Evolutionary conservation across 2,888 invertebrate genomes (phyloP), one percentile per base, ranked within the genome.

Genomic region (Leucoptera coffeella): DNA sequence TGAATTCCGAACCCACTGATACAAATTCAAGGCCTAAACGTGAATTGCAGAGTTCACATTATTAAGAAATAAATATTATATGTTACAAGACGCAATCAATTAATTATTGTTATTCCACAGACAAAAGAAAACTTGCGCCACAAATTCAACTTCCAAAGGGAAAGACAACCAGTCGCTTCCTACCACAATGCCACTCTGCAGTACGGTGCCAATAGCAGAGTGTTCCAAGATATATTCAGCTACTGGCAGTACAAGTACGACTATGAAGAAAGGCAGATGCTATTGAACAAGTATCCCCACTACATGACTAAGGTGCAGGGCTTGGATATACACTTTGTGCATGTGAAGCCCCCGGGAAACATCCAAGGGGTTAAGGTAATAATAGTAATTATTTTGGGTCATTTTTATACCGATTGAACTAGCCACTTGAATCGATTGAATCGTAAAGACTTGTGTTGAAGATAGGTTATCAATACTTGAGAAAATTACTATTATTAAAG

Each of bases 181-280:
- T 35, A 78, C 11, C 79, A 84, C 49, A 78, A 75, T 23, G 59
- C 73, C 0, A 75, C 74, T 2, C 91, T 89, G 60, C 73, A 79
- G 27, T 93, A 92, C 43, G 94, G 94, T 1, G 78, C 91, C 35
- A 82, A 88, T 40, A 62, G 80, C 0, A 74, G 80, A 2, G 77
- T 77, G 12, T 54, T 90, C 12, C 59, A 73, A 8, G 72, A 75
- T 26, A 60, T 91, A 14, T 56, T 85, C 14, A 62, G 79, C 2
- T 80, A 88, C 45, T 95, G 94, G 94, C 74, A 73, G 13, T 78
- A 78, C 15, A 71, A 78, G 21, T 93, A 86, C 46, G 73, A 82
- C 31, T 49, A 60, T 20, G 47, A 46, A 19, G 59, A 78, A 26
- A 73, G 82, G 7, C 78, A 82, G 39, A 51, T 55, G 9, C 71